These are phyloP conservation scores for Lycaena phlaeas DNA, from an alignment of 2,888 invertebrate species.

Conservation along the genomic window DNA sequence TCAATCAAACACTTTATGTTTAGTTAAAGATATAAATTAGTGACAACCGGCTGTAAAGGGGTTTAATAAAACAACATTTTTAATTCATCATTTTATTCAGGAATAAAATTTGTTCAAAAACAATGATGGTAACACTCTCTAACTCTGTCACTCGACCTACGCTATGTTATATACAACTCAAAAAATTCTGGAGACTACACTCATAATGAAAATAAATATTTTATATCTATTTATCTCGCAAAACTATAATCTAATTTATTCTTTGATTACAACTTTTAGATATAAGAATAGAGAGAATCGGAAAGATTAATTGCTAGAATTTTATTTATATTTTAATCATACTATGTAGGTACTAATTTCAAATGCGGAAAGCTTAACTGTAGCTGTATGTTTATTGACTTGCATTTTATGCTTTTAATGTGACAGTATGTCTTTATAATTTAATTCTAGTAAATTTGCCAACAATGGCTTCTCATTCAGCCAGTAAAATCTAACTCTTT, in stretches of 20 bases:
- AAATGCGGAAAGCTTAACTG: constrained; percentile 3
- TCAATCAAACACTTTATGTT: too few relatives aligned
- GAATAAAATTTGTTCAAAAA: constrained; percentile 56
- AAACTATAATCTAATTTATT: constrained; percentile 39
- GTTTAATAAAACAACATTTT: constrained; percentile 21
- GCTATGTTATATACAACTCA: constrained; percentile 36
- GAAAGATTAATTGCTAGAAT: constrained; percentile 28
- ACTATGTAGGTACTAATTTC: background rate
- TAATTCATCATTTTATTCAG: constrained; percentile 50
- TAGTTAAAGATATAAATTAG: too few relatives aligned
- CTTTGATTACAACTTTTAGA: constrained; percentile 34
- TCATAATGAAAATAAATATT: constrained; percentile 45
- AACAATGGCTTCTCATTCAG: constrained; percentile 6
- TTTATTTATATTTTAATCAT: background rate
- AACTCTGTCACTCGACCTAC: constrained; percentile 23
- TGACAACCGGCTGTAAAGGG: too few relatives aligned
- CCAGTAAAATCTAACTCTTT: constrained; percentile 10
- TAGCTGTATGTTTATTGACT: too few relatives aligned
- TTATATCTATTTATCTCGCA: constrained; percentile 33
- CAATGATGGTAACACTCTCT: constrained; percentile 41
- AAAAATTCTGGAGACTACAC: constrained; percentile 26
- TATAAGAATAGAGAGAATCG: constrained; percentile 31
- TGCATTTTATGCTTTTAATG: constrained; percentile 9
- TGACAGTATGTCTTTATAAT: constrained; percentile 13
- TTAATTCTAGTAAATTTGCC: constrained; percentile 8